These are phyloP conservation scores for Helleia helle DNA, from an alignment of 2,888 invertebrate species.

Conservation along the genomic window DNA sequence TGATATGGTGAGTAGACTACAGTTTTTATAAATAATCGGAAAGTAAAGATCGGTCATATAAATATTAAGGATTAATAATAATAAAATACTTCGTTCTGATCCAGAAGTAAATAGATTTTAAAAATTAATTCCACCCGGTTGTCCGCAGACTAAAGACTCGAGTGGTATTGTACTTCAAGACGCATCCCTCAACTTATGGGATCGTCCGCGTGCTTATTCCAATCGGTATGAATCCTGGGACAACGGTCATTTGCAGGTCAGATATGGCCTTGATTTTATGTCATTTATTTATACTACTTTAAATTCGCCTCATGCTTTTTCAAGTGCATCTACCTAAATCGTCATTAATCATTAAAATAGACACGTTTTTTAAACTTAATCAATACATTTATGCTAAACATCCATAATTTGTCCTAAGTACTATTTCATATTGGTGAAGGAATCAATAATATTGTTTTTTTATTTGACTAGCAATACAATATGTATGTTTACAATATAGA, in stretches of 20 bases:
- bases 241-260: constrained; percentile 64
- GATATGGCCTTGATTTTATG: constrained; percentile 26
- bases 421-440: no score
- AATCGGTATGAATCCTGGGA: constrained; percentile 91
- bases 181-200: constrained; percentile 84
- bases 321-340: neutral
- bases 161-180: constrained; percentile 79
- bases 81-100: no score
- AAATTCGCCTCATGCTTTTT: neutral
- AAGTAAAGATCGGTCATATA: no score
- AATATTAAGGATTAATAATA: no score
- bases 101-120: neutral
- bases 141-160: constrained; percentile 79
- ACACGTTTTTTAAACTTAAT: no score
- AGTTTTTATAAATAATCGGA: neutral
- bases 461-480: no score
- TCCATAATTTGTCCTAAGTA: no score
- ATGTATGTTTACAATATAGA: no score
- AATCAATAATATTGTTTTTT: no score
- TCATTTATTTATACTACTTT: no score
- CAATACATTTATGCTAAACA: no score
- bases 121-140: constrained; percentile 22
- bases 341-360: constrained; percentile 8
- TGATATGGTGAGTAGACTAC: constrained; percentile 76
- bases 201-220: constrained; percentile 84